Evolutionary conservation across 1,140 invertebrate genomes (phyloP).

Genomic region (Lethocerus indicus): DNA sequence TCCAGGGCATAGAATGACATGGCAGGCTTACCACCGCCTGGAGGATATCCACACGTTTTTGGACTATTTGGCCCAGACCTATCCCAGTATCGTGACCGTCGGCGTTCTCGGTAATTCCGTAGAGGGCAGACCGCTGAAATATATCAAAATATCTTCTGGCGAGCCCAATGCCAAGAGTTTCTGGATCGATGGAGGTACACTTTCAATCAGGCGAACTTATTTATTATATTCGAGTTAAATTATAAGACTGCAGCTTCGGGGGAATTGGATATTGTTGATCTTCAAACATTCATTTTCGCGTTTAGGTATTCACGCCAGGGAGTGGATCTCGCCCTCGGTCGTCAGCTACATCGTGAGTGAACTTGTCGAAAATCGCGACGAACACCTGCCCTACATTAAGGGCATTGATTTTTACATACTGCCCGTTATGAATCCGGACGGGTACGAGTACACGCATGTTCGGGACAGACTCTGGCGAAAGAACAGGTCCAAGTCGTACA

Average conservation of each 20-base stretch:
- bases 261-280: no score
- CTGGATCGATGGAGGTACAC: conserved; percentile 41
- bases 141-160: conserved; percentile 37
- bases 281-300: conserved; percentile 21
- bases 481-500: conserved; percentile 33
- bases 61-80: conserved; percentile 46
- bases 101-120: conserved; percentile 56
- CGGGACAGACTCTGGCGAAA: conserved; percentile 68
- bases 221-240: neutral
- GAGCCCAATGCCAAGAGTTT: conserved; percentile 29
- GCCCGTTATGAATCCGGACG: conserved; percentile 43
- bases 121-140: conserved; percentile 53
- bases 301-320: conserved; percentile 47
- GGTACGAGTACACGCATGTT: conserved; percentile 43
- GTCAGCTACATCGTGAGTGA: conserved; percentile 49
- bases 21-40: conserved; percentile 57
- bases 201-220: no score
- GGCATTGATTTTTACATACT: conserved; percentile 37
- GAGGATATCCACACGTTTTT: conserved; percentile 31
- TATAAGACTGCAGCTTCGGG: no score
- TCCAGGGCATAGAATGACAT: conserved; percentile 60
- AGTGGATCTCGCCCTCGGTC: conserved; percentile 65
- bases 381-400: conserved; percentile 47
- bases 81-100: conserved; percentile 47
- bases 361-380: conserved; percentile 53